Evolutionary conservation across 2,888 invertebrate genomes (phyloP).

Genomic region (Trichogramma evanescens): DNA sequence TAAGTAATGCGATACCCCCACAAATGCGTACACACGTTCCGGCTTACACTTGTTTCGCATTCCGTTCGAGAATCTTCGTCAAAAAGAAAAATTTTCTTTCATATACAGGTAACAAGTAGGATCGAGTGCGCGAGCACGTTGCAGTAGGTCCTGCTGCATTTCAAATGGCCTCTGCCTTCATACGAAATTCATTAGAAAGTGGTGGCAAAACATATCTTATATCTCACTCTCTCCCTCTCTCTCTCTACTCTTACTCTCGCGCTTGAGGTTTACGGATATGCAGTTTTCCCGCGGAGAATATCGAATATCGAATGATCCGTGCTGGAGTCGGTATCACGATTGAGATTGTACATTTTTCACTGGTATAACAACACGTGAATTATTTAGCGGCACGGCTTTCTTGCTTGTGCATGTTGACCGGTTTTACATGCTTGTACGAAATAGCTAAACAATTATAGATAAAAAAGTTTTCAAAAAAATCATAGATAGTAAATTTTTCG

Average conservation of each 20-base stretch:
- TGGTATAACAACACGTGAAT: neutral
- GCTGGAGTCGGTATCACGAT: constrained; percentile 17
- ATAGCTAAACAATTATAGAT: too few species aligned
- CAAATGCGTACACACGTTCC: neutral
- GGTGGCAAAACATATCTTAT: constrained; percentile 32
- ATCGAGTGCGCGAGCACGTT: too few species aligned
- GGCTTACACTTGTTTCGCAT: neutral
- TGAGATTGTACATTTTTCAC: constrained; percentile 20
- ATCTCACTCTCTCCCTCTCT: constrained; percentile 26
- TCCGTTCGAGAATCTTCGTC: neutral
- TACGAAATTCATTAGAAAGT: constrained; percentile 33
- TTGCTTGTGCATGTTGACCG: too few species aligned
- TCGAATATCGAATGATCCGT: constrained; percentile 9
- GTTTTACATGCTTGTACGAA: too few species aligned
- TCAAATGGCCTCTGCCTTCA: constrained; percentile 19
- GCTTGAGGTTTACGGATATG: constrained; percentile 25
- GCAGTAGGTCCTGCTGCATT: constrained; percentile 10
- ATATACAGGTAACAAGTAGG: too few species aligned
- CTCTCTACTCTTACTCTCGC: constrained; percentile 27
- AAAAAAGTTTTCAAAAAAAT: too few species aligned
- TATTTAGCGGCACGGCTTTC: neutral
- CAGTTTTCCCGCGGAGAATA: constrained; percentile 8
- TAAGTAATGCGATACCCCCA: constrained; percentile 10
- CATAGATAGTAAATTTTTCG: too few species aligned
- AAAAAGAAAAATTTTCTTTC: neutral